Evolutionary conservation across 2,113 vertebrate species (phyloP).

Genomic region (Labeo rohita): DNA sequence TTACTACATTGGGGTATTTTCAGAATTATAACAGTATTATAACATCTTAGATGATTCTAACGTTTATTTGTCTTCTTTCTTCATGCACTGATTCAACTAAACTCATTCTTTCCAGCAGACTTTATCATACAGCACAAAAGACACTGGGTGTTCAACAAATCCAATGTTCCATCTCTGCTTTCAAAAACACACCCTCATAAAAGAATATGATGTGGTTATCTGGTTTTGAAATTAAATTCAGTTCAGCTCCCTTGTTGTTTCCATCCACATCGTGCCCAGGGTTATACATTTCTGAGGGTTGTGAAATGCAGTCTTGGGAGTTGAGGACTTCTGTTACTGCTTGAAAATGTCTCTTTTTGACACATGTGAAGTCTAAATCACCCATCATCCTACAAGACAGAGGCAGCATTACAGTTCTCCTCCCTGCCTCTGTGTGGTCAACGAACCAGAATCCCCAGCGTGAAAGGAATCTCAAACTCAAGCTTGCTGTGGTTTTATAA

Average conservation of each 20-base stretch:
- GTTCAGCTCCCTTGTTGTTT: slow-evolving; percentile 1
- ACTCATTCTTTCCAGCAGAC: not conserved
- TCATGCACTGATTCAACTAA: not conserved
- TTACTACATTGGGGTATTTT: not conserved
- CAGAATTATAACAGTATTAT: not conserved
- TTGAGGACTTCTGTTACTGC: not conserved
- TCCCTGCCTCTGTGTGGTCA: slow-evolving; percentile 2
- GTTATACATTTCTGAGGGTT: not conserved
- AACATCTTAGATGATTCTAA: not conserved
- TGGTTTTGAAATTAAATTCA: slow-evolving; percentile 1
- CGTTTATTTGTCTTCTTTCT: not conserved
- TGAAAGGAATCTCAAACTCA: slow-evolving; percentile 5
- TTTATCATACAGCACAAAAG: not conserved
- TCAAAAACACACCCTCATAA: slow-evolving; percentile 21
- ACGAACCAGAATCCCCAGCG: not conserved
- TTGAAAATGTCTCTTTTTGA: not conserved
- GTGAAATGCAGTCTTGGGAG: not conserved
- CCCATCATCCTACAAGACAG: not conserved
- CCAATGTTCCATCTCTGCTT: slow-evolving; percentile 4
- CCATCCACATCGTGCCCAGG: not conserved
- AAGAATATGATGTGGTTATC: slow-evolving; percentile 22
- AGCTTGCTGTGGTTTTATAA: slow-evolving; percentile 32
- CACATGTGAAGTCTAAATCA: slow-evolving; percentile 6
- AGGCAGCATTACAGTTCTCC: not conserved
- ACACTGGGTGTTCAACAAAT: not conserved